Percentiles rank a stretch among this genome's conserved stretches.
Evolutionary conservation across 1,140 invertebrate genomes (phyloP).

Genomic region (Eriocheir sinensis): DNA sequence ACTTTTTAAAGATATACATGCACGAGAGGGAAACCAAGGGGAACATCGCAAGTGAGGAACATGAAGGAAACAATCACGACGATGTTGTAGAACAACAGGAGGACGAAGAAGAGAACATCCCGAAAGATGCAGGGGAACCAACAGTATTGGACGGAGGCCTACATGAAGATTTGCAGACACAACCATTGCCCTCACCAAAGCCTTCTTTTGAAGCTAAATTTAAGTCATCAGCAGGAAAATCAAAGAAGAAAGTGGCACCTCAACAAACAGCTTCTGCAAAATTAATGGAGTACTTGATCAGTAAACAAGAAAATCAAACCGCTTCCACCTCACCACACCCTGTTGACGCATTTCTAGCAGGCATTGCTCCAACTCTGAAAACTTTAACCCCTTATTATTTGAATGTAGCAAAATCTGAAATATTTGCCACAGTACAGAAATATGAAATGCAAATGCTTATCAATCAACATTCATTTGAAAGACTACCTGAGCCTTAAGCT

Average conservation of each 20-base stretch:
- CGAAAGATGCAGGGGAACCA: neutral
- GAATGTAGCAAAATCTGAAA: conserved; percentile 60
- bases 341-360: conserved; percentile 58
- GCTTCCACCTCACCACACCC: conserved; percentile 43
- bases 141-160: conserved; percentile 46
- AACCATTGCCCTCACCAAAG: conserved; percentile 36
- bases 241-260: conserved; percentile 18
- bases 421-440: conserved; percentile 60
- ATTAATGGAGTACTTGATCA: conserved; percentile 56
- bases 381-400: conserved; percentile 59
- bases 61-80: conserved; percentile 54
- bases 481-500: neutral
- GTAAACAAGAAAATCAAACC: conserved; percentile 49
- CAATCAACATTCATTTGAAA: conserved; percentile 31
- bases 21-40: conserved; percentile 41
- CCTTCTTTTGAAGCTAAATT: conserved; percentile 33
- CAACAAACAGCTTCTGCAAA: conserved; percentile 59
- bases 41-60: neutral
- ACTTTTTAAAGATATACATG: conserved; percentile 44
- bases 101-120: conserved; percentile 26
- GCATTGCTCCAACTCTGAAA: conserved; percentile 31
- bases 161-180: conserved; percentile 49
- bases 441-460: conserved; percentile 50
- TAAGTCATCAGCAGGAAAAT: conserved; percentile 52
- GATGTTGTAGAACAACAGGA: conserved; percentile 48